Percentiles rank a stretch among this genome's conserved stretches.
phyloP scores from a whole-genome alignment of 1,140 invertebrate species.

The Ceratitis capitata region DNA sequence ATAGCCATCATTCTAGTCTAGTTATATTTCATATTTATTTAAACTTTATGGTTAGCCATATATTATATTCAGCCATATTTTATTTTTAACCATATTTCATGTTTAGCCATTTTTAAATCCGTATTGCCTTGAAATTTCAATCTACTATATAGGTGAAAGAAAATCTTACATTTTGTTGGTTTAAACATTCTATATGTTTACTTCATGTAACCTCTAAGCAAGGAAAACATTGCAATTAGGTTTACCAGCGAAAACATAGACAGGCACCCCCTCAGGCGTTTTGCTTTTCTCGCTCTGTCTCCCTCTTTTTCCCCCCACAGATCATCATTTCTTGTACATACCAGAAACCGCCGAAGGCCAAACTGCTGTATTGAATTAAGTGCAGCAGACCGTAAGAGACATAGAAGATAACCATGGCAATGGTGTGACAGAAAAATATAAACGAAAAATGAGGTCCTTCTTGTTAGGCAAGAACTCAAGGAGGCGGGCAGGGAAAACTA shows the following conservation, averaged over 20 bases:
- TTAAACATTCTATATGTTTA: not conserved
- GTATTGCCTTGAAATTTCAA: not conserved
- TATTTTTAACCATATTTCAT: no score
- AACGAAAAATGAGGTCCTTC: no score
- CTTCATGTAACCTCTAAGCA: not conserved
- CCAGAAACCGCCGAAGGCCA: not conserved
- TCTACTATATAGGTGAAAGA: not conserved
- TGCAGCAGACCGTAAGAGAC: slow-evolving; percentile 64
- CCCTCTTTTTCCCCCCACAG: no score
- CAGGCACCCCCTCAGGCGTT: not conserved
- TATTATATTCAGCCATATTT: no score
- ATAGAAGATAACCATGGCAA: slow-evolving; percentile 27
- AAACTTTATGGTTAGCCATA: no score
- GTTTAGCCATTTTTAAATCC: no score
- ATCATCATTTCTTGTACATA: no score
- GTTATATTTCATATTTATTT: no score
- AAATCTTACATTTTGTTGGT: not conserved
- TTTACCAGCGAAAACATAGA: not conserved
- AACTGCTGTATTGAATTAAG: slow-evolving; percentile 49
- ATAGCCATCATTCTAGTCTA: no score
- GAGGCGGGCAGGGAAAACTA: no score
- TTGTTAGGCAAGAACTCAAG: no score
- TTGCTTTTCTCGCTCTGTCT: no score
- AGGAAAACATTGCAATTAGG: not conserved
- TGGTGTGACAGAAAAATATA: not conserved